phyloP scores from a whole-genome alignment of 2,888 invertebrate genomes.

The Heliconius charithonia region DNA sequence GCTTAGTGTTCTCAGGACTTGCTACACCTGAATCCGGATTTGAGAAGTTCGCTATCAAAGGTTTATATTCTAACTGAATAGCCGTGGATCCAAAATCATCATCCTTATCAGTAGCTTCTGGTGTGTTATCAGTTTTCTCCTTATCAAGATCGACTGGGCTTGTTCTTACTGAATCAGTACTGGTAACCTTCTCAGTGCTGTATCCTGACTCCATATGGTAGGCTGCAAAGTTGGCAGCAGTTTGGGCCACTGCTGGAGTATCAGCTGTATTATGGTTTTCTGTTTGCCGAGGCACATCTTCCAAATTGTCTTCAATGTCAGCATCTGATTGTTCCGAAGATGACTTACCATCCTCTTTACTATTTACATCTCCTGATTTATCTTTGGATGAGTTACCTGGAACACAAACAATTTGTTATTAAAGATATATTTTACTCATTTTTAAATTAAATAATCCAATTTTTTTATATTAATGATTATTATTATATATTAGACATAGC shows the following conservation, averaged over 20 bases:
- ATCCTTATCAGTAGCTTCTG: constrained; percentile 83
- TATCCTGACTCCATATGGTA: constrained; percentile 87
- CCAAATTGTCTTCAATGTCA: constrained; percentile 91
- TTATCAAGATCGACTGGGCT: constrained; percentile 77
- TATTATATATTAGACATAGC: no score
- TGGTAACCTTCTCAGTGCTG: constrained; percentile 82
- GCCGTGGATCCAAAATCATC: constrained; percentile 74
- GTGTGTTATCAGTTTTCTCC: constrained; percentile 83
- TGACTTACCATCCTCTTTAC: constrained; percentile 76
- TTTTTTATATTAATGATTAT: background rate
- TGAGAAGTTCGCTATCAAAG: constrained; percentile 74
- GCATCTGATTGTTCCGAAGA: constrained; percentile 90
- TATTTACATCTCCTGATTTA: constrained; percentile 64
- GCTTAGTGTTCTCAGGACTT: constrained; percentile 83
- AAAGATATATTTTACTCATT: background rate
- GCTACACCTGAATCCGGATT: constrained; percentile 83
- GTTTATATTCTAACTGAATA: constrained; percentile 73
- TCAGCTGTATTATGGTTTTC: constrained; percentile 58
- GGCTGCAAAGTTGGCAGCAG: constrained; percentile 77
- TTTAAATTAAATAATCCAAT: background rate
- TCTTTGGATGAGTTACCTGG: constrained; percentile 74
- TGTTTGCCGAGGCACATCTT: constrained; percentile 75
- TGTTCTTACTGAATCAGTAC: constrained; percentile 76
- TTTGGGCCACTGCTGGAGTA: constrained; percentile 68
- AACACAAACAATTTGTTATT: constrained; percentile 39